Evolutionary conservation across 2,113 vertebrate genomes (phyloP).

Genomic region (Cynocephalus volans): DNA sequence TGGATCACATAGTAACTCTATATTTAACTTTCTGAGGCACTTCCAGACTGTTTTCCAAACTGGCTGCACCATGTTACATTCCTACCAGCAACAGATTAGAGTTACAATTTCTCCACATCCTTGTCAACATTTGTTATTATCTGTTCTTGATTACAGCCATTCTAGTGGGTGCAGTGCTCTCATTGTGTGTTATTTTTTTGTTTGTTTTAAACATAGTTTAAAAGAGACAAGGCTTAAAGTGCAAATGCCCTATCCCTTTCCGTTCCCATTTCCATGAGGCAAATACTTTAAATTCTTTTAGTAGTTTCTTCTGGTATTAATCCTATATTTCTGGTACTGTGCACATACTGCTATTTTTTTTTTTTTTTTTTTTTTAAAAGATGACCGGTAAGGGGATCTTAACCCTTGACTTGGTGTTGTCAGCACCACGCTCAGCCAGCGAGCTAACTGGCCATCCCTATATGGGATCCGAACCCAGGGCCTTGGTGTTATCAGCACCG

Average conservation of each 20-base stretch:
- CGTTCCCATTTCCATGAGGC: slow-evolving; percentile 23
- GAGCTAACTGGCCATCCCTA: too few species aligned
- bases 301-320: slow-evolving; percentile 46
- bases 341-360: slow-evolving; percentile 5
- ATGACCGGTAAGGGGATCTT: too few species aligned
- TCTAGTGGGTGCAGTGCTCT: not conserved
- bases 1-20: not conserved
- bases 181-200: not conserved
- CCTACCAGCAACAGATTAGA: not conserved
- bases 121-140: not conserved
- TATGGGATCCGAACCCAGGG: too few species aligned
- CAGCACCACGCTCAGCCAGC: too few species aligned
- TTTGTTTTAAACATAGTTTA: not conserved
- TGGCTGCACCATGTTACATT: not conserved
- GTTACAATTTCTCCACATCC: not conserved
- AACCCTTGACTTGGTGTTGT: too few species aligned
- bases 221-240: slow-evolving; percentile 10
- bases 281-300: slow-evolving; percentile 62
- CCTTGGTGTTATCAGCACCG: too few species aligned
- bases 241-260: not conserved
- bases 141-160: not conserved
- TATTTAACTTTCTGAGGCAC: not conserved
- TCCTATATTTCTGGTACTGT: slow-evolving; percentile 46
- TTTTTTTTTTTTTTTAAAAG: not conserved
- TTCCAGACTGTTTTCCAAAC: not conserved